Evolutionary conservation across 2,888 invertebrate species (phyloP), one percentile per base, ranked within the genome.

Genomic region (Xestia sexstrigata): DNA sequence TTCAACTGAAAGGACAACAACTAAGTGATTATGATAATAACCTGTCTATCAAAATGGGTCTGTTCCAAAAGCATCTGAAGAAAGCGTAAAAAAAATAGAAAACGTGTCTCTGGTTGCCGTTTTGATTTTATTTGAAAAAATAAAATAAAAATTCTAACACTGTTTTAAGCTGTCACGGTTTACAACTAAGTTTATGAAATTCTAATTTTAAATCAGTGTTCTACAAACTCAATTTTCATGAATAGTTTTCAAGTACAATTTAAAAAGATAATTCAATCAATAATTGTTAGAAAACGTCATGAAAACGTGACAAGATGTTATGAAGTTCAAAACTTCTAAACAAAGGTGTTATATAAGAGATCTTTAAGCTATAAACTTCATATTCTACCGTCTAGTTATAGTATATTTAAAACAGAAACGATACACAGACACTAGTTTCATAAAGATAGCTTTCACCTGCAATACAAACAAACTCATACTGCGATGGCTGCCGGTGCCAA

Each of bases 381-480:
- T 11, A 35, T 62, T 35, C 20, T 30, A 26, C 45, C 1, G 26
- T n/a, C n/a, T n/a, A n/a, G n/a, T n/a, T n/a, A n/a, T n/a, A n/a
- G n/a, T n/a, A n/a, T 17, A 49, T 58, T 42, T 2, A 35, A 60
- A 58, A 42, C 70, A 60, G 15, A 8, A 23, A 39, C 35, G 17
- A 20, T 23, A 52, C 0, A 65, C 8, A 42, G 8, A n/a, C n/a
- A 42, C 15, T 7, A 42, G n/a, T 26, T n/a, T 26, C 42, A 65
- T 8, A 65, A 5, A 65, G 65, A 42, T 42, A 45, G 84, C 72
- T 81, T 81, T 81, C 81, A 81, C 79, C 84, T 60, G 84, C 42
- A 68, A 52, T 72, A 68, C 58, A 35, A 74, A 70, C 70, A 70
- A 49, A 84, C 62, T 79, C 70, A 58, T 62, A 60, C 52, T 35